These are phyloP conservation scores for Ceramica pisi DNA, from an alignment of 2,888 invertebrate genomes.

Conservation along the genomic window DNA sequence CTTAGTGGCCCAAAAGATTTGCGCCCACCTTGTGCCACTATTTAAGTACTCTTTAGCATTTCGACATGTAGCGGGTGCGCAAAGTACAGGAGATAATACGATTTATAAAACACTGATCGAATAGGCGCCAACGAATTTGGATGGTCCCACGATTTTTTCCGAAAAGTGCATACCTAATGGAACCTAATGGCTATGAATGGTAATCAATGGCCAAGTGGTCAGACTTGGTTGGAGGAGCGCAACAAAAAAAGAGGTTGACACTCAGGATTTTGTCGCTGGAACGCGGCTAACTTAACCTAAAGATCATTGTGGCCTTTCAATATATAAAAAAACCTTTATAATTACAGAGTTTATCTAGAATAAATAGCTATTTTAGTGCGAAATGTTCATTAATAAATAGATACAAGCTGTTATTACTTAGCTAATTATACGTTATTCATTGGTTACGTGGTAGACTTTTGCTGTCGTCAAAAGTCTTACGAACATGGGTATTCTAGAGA, in stretches of 20 bases:
- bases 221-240: background rate
- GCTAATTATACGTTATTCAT: slow-evolving; percentile 51
- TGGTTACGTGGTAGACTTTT: slow-evolving; percentile 72
- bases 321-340: slow-evolving; percentile 16
- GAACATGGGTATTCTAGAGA: slow-evolving; percentile 99
- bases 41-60: too few species aligned
- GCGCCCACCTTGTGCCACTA: background rate
- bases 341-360: slow-evolving; percentile 20
- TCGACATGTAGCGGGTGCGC: background rate
- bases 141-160: background rate
- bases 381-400: slow-evolving; percentile 60
- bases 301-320: slow-evolving; percentile 50
- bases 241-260: background rate
- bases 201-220: background rate
- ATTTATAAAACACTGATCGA: background rate
- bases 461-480: slow-evolving; percentile 58
- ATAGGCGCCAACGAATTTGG: background rate
- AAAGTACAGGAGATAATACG: background rate
- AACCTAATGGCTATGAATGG: background rate
- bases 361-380: slow-evolving; percentile 29
- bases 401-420: slow-evolving; percentile 42
- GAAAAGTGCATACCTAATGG: too few species aligned
- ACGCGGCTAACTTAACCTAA: slow-evolving; percentile 64
- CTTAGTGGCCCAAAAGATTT: background rate
- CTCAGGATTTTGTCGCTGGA: slow-evolving; percentile 46